These are phyloP conservation scores for Syritta pipiens DNA, from an alignment of 2,888 invertebrate species.

Conservation along the genomic window DNA sequence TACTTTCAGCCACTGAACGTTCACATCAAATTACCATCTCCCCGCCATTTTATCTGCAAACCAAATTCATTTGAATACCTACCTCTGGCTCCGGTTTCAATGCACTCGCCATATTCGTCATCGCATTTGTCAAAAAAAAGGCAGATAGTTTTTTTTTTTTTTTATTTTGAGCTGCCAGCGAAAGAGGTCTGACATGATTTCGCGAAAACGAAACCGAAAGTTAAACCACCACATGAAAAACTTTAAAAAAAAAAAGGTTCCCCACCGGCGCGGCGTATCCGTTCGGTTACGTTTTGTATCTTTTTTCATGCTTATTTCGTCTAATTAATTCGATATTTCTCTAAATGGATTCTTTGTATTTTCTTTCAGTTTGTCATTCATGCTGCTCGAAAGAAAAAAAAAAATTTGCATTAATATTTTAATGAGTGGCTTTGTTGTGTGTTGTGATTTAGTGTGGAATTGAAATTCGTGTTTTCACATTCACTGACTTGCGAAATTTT, in stretches of 20 bases:
- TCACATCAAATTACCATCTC: slow-evolving; percentile 4
- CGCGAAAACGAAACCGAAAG: slow-evolving; percentile 51
- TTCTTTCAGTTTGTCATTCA: slow-evolving; percentile 36
- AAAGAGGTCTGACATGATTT: slow-evolving; percentile 29
- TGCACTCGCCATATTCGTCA: slow-evolving; percentile 8
- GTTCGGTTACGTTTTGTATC: background rate
- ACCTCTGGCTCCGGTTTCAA: background rate
- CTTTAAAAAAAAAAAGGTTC: background rate
- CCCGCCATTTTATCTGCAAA: slow-evolving; percentile 11
- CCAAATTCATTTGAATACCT: slow-evolving; percentile 6
- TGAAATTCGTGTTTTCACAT: slow-evolving; percentile 58
- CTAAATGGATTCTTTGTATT: slow-evolving; percentile 34
- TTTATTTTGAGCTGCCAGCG: background rate
- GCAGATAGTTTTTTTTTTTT: background rate
- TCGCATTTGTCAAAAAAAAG: slow-evolving; percentile 5
- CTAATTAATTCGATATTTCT: slow-evolving; percentile 58
- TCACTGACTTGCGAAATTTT: slow-evolving; percentile 50
- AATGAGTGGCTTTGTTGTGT: slow-evolving; percentile 36
- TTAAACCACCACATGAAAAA: slow-evolving; percentile 2
- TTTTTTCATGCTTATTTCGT: slow-evolving; percentile 44
- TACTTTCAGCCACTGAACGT: slow-evolving; percentile 19
- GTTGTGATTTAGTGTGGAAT: slow-evolving; percentile 17
- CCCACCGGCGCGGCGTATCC: background rate
- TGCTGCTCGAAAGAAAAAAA: slow-evolving; percentile 33
- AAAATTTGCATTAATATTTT: slow-evolving; percentile 67